Conservation (phyloP, 1,140 invertebrate species). For the Caenorhabditis brenneri region DNA sequence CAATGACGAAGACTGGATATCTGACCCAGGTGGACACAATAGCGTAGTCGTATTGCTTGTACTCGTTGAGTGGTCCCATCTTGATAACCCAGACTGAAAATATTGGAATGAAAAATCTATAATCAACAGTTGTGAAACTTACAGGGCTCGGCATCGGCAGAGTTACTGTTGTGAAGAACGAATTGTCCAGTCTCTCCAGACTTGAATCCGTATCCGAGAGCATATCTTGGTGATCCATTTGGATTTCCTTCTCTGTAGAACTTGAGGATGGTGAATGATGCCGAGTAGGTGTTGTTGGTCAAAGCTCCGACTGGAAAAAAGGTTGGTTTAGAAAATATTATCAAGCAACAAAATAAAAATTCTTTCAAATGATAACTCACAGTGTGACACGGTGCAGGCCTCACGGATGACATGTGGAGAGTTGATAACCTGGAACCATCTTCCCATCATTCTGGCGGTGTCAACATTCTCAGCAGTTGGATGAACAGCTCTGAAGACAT, state of each 20-base stretch:
- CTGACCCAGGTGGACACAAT: constrained; percentile 71
- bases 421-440: constrained; percentile 71
- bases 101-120: background rate
- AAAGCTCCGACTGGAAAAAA: constrained; percentile 68
- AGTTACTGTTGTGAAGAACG: constrained; percentile 67
- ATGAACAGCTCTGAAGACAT: constrained; percentile 69
- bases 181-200: constrained; percentile 70
- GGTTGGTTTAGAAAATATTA: background rate
- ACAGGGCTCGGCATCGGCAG: constrained; percentile 69
- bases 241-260: constrained; percentile 71
- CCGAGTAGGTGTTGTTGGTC: constrained; percentile 71
- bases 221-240: constrained; percentile 68
- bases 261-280: constrained; percentile 70
- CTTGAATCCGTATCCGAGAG: constrained; percentile 70
- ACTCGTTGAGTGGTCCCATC: constrained; percentile 69
- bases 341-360: background rate
- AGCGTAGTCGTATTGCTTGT: constrained; percentile 71
- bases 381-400: constrained; percentile 70
- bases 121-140: constrained; percentile 33
- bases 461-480: constrained; percentile 71
- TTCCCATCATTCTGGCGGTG: constrained; percentile 70
- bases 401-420: constrained; percentile 70
- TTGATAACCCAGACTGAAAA: constrained; percentile 71
- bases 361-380: too few relatives aligned
- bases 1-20: constrained; percentile 70